Percentiles rank a stretch among this genome's conserved stretches.
These are phyloP conservation scores for Noctua fimbriata DNA, from an alignment of 2,888 invertebrate species.

Conservation along the genomic window DNA sequence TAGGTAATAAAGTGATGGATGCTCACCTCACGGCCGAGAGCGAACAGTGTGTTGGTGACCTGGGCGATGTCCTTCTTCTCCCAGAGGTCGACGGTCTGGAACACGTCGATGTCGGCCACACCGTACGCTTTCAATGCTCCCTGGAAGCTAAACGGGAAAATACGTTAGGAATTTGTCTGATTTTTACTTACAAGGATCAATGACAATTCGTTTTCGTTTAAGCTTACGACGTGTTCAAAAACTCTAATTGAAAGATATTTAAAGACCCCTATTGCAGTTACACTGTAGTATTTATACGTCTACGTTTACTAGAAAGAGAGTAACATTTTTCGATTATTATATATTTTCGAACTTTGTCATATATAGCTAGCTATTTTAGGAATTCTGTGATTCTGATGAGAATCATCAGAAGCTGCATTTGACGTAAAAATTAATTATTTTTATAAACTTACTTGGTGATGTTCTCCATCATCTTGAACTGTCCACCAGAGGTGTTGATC, in stretches of 20 bases:
- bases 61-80: constrained; percentile 97
- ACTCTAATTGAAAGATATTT: not conserved
- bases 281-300: not conserved
- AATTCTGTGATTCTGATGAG: not conserved
- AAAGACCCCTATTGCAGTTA: not conserved
- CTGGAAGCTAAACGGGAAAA: constrained; percentile 91
- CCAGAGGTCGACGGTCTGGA: constrained; percentile 99
- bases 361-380: not conserved
- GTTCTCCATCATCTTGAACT: constrained; percentile 99
- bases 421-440: not conserved
- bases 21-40: constrained; percentile 95
- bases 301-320: not conserved
- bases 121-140: constrained; percentile 96
- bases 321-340: not conserved
- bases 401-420: not conserved
- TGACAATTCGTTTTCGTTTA: not conserved
- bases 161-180: constrained; percentile 2
- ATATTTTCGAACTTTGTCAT: not conserved
- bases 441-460: constrained; percentile 94
- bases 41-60: constrained; percentile 96
- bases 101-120: constrained; percentile 97
- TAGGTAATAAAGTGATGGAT: constrained; percentile 10
- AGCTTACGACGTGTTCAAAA: constrained; percentile 15
- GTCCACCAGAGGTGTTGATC: constrained; percentile 98
- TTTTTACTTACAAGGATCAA: not conserved